A percentile compares a stretch with the other conserved stretches of the same genome.
phyloP scores from a whole-genome alignment of 1,140 invertebrate species.

The Littorina saxatilis region DNA sequence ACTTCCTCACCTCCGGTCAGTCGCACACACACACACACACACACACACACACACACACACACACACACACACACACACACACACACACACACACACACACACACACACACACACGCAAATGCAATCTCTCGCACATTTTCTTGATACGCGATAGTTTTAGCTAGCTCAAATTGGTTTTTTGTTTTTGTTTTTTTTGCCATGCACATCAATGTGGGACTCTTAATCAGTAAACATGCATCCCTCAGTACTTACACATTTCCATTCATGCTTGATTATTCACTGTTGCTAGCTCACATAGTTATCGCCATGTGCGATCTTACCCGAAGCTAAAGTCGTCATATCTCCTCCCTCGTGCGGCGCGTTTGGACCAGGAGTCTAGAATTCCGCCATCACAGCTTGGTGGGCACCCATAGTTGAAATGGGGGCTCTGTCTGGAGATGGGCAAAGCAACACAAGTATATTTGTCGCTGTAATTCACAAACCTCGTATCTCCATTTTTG shows the following conservation, averaged over 20 bases:
- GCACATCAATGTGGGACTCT: no score
- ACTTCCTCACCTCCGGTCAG: no score
- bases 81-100: background rate
- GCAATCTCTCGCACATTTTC: background rate
- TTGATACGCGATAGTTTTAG: background rate
- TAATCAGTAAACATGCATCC: no score
- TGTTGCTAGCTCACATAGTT: no score
- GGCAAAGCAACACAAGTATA: no score
- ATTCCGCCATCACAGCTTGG: background rate
- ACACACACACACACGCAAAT: background rate
- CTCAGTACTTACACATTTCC: no score
- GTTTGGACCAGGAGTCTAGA: conserved; percentile 15
- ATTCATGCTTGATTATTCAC: no score
- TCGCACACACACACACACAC: conserved; percentile 7
- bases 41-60: background rate
- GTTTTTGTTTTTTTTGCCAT: no score
- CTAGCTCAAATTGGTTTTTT: no score
- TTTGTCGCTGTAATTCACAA: no score
- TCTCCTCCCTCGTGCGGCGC: conserved; percentile 13
- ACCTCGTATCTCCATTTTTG: no score
- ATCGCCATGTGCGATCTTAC: no score
- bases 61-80: conserved; percentile 19
- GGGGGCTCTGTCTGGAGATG: conserved; percentile 15
- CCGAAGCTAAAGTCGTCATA: conserved; percentile 34
- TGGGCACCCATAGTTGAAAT: conserved; percentile 20